Conservation (phyloP, 2,888 invertebrate species). For the Synanthedon tipuliformis region DNA sequence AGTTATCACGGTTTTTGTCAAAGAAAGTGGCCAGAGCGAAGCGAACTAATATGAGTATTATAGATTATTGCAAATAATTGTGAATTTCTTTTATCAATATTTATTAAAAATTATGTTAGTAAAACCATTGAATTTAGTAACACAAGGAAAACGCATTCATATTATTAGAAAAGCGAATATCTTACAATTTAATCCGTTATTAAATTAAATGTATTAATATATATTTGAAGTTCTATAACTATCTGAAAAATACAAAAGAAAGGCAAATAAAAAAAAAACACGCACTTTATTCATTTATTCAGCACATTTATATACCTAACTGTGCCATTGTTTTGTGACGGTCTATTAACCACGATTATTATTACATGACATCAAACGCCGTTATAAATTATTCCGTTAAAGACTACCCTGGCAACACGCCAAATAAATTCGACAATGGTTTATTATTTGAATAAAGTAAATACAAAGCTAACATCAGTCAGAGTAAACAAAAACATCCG, state of each 20-base stretch:
- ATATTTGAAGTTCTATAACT: no score
- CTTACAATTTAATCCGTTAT: no score
- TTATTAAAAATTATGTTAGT: no score
- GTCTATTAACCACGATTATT: conserved; percentile 5
- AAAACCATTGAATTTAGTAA: no score
- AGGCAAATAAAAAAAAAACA: not conserved
- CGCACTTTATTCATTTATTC: not conserved
- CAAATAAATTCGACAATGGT: not conserved
- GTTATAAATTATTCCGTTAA: conserved; percentile 12
- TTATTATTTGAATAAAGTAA: not conserved
- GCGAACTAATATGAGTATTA: no score
- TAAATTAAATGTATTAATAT: no score
- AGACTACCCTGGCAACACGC: not conserved
- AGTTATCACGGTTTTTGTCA: no score
- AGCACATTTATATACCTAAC: not conserved
- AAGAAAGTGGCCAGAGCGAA: no score
- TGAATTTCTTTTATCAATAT: no score
- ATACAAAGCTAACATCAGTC: not conserved
- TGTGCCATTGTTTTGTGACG: conserved; percentile 7
- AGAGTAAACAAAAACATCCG: not conserved
- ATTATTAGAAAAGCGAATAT: no score
- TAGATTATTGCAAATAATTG: no score
- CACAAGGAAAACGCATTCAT: no score
- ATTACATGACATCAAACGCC: not conserved
- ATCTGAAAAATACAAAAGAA: not conserved